Evolutionary conservation across 2,113 vertebrate genomes (phyloP).

Genomic region (Oxyura jamaicensis): DNA sequence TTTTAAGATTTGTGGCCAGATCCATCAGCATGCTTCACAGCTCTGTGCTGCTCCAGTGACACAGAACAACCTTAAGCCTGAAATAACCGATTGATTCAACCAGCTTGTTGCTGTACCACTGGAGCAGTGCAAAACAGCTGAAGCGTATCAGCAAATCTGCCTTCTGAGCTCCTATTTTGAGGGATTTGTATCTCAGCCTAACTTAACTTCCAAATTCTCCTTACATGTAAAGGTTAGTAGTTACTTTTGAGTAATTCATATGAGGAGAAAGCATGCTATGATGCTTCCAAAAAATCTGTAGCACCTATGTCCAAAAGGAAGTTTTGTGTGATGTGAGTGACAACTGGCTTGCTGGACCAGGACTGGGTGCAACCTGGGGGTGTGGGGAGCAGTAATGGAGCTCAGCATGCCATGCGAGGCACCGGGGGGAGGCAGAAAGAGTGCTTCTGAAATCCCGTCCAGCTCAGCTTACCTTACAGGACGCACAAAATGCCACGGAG

Average conservation of each 20-base stretch:
- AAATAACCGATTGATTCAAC: conserved; percentile 13
- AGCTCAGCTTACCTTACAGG: not conserved
- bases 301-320: not conserved
- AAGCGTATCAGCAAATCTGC: not conserved
- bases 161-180: not conserved
- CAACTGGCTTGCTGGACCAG: not conserved
- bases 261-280: not conserved
- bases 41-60: conserved; percentile 29
- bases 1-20: conserved; percentile 43
- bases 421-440: not conserved
- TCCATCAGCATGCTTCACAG: conserved; percentile 7
- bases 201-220: not conserved
- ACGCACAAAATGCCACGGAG: fast-evolving
- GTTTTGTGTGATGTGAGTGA: not conserved
- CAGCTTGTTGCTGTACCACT: not conserved
- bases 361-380: not conserved
- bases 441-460: not conserved
- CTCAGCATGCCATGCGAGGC: fast-evolving
- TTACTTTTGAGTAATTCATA: not conserved
- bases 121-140: not conserved
- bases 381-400: not conserved
- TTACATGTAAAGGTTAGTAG: not conserved
- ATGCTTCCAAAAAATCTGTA: not conserved
- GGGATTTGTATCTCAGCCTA: not conserved
- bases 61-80: conserved; percentile 41